A percentile compares a stretch with the other conserved stretches of the same genome.
These are phyloP conservation scores for Luidia sarsii DNA, from an alignment of 53 echinoderm and acorn worm genomes.

Conservation along the genomic window DNA sequence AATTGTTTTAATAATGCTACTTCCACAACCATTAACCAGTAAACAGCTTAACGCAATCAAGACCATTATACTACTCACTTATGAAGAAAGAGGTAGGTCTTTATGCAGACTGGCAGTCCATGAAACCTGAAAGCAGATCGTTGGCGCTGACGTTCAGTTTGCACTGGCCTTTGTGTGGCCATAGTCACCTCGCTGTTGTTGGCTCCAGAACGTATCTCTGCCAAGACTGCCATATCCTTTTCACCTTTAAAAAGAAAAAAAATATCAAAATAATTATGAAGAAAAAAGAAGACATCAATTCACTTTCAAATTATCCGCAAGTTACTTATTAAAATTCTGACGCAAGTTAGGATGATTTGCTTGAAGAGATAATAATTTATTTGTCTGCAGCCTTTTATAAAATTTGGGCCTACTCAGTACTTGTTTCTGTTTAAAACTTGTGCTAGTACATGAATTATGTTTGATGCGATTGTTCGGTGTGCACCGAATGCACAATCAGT, in stretches of 20 bases:
- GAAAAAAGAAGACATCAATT: neutral
- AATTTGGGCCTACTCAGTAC: too few relatives aligned
- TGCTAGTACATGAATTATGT: too few relatives aligned
- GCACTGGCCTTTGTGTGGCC: neutral
- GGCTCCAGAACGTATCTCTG: neutral
- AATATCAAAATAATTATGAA: too few relatives aligned
- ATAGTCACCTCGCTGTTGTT: conserved; percentile 1
- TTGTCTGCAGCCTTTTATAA: too few relatives aligned
- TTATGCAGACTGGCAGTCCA: conserved; percentile 5
- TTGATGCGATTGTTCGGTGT: too few relatives aligned
- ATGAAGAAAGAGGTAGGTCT: conserved; percentile 18
- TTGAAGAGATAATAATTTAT: too few relatives aligned
- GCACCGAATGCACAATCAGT: too few relatives aligned
- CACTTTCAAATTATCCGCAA: too few relatives aligned
- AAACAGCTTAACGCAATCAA: too few relatives aligned
- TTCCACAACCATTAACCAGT: neutral
- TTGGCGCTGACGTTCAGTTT: neutral
- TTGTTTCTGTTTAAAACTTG: too few relatives aligned
- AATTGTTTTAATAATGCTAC: neutral
- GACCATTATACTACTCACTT: conserved; percentile 10
- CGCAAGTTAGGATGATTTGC: too few relatives aligned
- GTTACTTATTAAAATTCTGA: too few relatives aligned
- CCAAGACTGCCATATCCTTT: conserved; percentile 20
- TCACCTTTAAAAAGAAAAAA: conserved; percentile 13
- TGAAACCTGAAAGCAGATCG: conserved; percentile 3